Percentiles rank a stretch among this genome's conserved stretches.
phyloP scores from a whole-genome alignment of 2,888 invertebrate species.

The Diplolepis rosae region DNA sequence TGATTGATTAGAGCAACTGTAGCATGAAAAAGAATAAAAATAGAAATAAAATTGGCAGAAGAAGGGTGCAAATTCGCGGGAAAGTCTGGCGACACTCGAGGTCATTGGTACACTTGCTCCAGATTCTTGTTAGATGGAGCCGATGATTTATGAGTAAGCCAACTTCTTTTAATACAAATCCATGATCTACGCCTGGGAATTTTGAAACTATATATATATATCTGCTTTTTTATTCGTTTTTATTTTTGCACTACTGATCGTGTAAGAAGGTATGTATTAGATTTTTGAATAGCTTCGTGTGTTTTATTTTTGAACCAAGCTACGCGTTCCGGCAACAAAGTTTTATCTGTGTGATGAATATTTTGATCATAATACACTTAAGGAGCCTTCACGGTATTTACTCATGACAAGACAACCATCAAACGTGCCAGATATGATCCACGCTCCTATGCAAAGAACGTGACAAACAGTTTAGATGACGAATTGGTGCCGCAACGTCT shows the following conservation, averaged over 20 bases:
- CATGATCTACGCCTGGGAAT: no score
- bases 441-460: neutral
- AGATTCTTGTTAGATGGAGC: neutral
- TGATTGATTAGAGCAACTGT: slow-evolving; percentile 25
- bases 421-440: neutral
- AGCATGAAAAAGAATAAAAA: slow-evolving; percentile 44
- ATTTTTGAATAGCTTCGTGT: neutral
- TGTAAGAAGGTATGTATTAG: no score
- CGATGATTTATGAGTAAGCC: neutral
- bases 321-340: neutral
- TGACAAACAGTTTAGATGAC: slow-evolving; percentile 3
- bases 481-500: neutral
- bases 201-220: neutral
- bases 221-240: neutral
- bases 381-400: neutral
- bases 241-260: no score
- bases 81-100: slow-evolving; percentile 46
- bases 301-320: neutral
- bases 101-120: slow-evolving; percentile 37
- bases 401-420: neutral
- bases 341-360: neutral
- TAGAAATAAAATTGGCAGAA: slow-evolving; percentile 50
- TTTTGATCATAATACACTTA: no score
- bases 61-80: slow-evolving; percentile 49
- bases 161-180: no score